These are phyloP conservation scores for Myotis lucifugus DNA, from an alignment of 2,113 vertebrate species.

Conservation along the genomic window DNA sequence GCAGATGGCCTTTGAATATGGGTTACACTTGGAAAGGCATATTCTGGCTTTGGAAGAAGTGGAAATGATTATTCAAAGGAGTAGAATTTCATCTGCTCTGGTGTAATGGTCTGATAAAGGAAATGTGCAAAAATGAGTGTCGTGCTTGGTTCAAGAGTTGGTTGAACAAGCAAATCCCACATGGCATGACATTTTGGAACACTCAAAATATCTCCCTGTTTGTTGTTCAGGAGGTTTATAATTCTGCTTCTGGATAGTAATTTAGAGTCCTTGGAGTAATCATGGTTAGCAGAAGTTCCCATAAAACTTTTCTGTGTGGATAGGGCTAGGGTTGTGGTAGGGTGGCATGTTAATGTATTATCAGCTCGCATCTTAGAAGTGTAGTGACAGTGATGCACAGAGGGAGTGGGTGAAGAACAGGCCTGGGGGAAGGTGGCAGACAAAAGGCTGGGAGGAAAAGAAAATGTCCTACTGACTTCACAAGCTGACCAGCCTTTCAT, in stretches of 20 bases:
- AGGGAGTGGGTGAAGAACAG: not conserved
- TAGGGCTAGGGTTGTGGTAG: not conserved
- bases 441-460: not conserved
- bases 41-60: constrained; percentile 33
- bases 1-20: constrained; percentile 60
- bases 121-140: constrained; percentile 15
- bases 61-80: constrained; percentile 45
- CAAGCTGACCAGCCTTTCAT: not conserved
- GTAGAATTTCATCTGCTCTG: constrained; percentile 40
- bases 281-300: not conserved
- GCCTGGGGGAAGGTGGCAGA: not conserved
- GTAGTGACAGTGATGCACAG: not conserved
- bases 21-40: constrained; percentile 50
- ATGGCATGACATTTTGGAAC: not conserved
- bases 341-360: not conserved
- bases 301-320: not conserved
- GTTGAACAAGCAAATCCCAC: not conserved
- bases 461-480: not conserved
- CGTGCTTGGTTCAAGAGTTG: not conserved
- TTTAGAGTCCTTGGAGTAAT: constrained; percentile 16
- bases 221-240: not conserved
- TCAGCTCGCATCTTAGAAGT: not conserved
- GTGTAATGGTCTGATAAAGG: not conserved
- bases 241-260: not conserved
- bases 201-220: not conserved